These are phyloP conservation scores for Dryas iulia DNA, from an alignment of 1,140 invertebrate genomes.

Conservation along the genomic window DNA sequence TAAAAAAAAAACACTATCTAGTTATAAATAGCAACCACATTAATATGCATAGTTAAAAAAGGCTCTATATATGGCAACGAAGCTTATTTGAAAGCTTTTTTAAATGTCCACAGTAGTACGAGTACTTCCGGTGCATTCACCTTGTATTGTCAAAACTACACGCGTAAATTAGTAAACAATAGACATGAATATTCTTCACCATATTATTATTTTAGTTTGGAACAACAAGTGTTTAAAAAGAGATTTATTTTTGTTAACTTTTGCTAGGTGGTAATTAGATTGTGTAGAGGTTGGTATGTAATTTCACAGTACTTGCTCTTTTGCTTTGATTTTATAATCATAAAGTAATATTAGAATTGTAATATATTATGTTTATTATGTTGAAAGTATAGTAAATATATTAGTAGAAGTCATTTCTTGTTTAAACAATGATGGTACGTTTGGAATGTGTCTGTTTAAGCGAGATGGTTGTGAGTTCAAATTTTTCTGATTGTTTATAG, in stretches of 20 bases:
- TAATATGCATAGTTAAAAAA: neutral
- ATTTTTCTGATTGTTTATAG: no score
- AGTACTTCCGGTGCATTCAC: conserved; percentile 25
- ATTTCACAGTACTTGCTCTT: neutral
- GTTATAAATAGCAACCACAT: no score
- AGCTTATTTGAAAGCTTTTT: conserved; percentile 14
- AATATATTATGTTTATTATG: neutral
- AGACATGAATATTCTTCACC: conserved; percentile 20
- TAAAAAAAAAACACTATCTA: no score
- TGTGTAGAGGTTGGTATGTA: neutral
- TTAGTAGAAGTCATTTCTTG: no score
- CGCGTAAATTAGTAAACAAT: conserved; percentile 29
- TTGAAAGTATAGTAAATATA: no score
- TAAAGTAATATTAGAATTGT: neutral
- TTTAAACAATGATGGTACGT: no score
- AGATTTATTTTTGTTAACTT: neutral
- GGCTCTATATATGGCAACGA: neutral
- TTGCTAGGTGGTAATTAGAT: neutral
- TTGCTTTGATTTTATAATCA: neutral
- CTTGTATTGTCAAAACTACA: conserved; percentile 23
- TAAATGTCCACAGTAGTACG: conserved; percentile 9
- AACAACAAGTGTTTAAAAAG: neutral
- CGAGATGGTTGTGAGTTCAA: no score
- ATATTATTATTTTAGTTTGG: neutral
- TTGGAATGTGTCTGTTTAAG: no score